Conservation (phyloP, 2,888 invertebrate species). For the Mellilla xanthometata region DNA sequence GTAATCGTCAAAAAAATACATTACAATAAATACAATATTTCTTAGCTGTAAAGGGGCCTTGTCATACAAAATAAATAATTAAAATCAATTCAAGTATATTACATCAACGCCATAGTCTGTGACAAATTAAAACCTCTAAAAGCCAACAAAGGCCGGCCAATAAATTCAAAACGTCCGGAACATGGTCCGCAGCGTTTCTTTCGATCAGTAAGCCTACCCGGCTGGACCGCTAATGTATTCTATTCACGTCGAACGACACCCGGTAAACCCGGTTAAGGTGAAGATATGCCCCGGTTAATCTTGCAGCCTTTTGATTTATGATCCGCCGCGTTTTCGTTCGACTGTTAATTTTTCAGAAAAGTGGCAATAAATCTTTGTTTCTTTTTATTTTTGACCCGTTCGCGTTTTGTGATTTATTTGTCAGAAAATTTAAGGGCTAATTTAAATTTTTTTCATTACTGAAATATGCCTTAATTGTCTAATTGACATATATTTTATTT, state of each 20-base stretch:
- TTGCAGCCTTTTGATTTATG: conserved; percentile 68
- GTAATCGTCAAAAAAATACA: too few species aligned
- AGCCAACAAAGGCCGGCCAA: background rate
- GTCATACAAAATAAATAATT: too few species aligned
- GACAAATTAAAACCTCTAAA: too few species aligned
- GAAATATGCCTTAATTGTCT: too few species aligned
- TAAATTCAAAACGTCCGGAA: conserved; percentile 9
- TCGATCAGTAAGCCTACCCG: conserved; percentile 13
- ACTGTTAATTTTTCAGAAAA: conserved; percentile 29
- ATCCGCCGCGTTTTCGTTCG: conserved; percentile 37
- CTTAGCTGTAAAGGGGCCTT: too few species aligned
- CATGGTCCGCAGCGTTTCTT: conserved; percentile 15
- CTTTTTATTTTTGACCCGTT: background rate
- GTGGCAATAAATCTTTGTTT: conserved; percentile 11
- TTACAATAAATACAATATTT: too few species aligned
- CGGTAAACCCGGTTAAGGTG: conserved; percentile 74
- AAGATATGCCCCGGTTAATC: conserved; percentile 75
- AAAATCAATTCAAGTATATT: too few species aligned
- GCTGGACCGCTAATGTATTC: conserved; percentile 67
- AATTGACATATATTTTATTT: too few species aligned
- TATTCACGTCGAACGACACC: conserved; percentile 66
- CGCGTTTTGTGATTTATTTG: background rate
- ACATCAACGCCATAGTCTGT: too few species aligned
- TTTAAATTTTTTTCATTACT: too few species aligned
- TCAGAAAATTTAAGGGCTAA: too few species aligned